A percentile compares a stretch with the other conserved stretches of the same genome.
Conservation (phyloP, 2,113 vertebrate species). For the Rhipidura dahli region DNA sequence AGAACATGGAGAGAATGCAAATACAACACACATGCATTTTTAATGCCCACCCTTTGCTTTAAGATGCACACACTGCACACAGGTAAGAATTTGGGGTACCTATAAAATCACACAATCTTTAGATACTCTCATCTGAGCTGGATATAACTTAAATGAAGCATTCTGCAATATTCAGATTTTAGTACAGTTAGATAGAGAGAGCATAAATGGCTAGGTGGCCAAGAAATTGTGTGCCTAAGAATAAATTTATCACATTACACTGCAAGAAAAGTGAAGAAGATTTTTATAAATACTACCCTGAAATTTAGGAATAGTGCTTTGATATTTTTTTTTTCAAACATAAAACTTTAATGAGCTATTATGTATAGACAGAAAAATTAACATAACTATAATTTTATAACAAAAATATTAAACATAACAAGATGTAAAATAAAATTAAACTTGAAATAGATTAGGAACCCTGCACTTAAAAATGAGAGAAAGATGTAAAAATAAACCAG, state of each 20-base stretch:
- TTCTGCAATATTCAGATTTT: not conserved
- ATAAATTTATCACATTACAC: not conserved
- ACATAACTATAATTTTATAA: not conserved
- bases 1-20: not conserved
- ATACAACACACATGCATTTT: not conserved
- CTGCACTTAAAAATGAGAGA: not conserved
- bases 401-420: not conserved
- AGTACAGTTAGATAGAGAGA: not conserved
- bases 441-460: not conserved
- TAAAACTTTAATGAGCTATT: not conserved
- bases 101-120: not conserved
- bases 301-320: not conserved
- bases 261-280: not conserved
- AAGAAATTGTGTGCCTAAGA: not conserved
- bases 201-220: not conserved
- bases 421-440: not conserved
- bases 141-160: not conserved
- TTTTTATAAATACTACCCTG: not conserved
- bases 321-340: not conserved
- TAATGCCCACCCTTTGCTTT: not conserved
- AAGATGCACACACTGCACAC: not conserved
- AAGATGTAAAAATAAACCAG: not conserved
- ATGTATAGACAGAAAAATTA: not conserved
- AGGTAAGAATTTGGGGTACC: not conserved
- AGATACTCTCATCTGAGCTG: not conserved